Base-by-base conservation (phyloP, 1,140 invertebrate genomes). In the Trachymyrmex cornetzi region DNA sequence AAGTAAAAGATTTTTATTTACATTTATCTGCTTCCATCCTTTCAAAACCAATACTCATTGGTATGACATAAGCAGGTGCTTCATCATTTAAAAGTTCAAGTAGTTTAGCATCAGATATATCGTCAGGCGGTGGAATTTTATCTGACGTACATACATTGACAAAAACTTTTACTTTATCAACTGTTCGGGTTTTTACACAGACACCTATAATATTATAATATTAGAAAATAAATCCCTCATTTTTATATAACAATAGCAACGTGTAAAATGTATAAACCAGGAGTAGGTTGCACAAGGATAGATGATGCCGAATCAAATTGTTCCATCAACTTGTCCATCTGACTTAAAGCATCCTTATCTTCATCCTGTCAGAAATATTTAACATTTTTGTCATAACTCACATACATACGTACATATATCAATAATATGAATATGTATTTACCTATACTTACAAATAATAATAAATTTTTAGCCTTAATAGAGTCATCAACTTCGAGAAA, bases 31-130 rank as follows among this genome's bases (percentile, higher is more conserved):
- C 94, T 92, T 98, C 98, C 16, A 95, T 95, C 89, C 97, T 97
- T 64, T 97, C 96, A 92, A 97, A 97, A 0, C 98, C 98, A 88
- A 99, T 97, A 93, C 98, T 98, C 97, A 99, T 98, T 2, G 98
- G 98, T 63, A 99, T 96, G 72, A 97, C 95, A 93, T 97, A 99
- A 6, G 96, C 96, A 0, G 97, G 96, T 79, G 97, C 96, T 74
- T 98, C 97, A 2, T 97, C 97, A 81, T 97, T 96, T 24, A 98
- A 91, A 66, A 98, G 96, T 72, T 97, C 95, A 71, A 97, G 92
- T 0, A 99, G 94, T 92, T 98, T 96, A 87, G 97, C 96, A 93
- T 98, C 98, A 5, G 96, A 96, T 55, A 99, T 97, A 89, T 99
- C 97, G 92, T 97, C 96, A 3, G 98, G 98, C 75, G 97, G 94